Percentiles rank a stretch among this genome's conserved stretches.
Conservation (phyloP, 2,888 invertebrate genomes). For the Hartigia nigra region DNA sequence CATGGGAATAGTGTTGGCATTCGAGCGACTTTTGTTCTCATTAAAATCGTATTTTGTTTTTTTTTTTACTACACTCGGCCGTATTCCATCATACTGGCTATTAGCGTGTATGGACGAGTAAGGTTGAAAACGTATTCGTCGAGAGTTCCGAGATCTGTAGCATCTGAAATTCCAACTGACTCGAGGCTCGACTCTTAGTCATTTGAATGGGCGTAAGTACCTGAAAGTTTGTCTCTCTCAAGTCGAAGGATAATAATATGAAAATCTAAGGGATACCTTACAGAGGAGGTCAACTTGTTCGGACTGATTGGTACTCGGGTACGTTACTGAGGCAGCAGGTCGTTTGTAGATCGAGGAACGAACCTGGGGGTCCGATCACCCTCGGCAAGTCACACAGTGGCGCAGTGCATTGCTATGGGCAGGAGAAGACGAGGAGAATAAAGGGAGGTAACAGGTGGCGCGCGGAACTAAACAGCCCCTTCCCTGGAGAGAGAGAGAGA, state of each 20-base stretch:
- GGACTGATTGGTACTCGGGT: not conserved
- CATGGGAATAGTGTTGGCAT: not conserved
- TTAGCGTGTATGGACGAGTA: not conserved
- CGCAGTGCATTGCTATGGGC: slow-evolving; percentile 1
- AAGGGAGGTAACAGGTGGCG: slow-evolving; percentile 57
- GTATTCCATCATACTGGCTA: not conserved
- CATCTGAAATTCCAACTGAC: not conserved
- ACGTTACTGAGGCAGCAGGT: slow-evolving; percentile 7
- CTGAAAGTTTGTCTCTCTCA: too few relatives aligned
- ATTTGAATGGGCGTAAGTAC: too few relatives aligned
- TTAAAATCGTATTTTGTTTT: slow-evolving; percentile 42
- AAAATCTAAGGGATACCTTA: not conserved
- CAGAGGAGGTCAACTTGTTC: not conserved
- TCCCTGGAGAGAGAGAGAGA: slow-evolving; percentile 11
- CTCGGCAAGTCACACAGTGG: slow-evolving; percentile 30
- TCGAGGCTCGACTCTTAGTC: not conserved
- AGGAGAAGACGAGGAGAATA: slow-evolving; percentile 4
- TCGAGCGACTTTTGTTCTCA: slow-evolving; percentile 31
- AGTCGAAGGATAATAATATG: not conserved
- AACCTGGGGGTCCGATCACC: slow-evolving; percentile 38
- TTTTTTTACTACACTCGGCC: not conserved
- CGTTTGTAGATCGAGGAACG: slow-evolving; percentile 22
- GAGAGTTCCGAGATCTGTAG: not conserved
- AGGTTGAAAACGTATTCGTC: not conserved
- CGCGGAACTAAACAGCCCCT: slow-evolving; percentile 59